Evolutionary conservation across 2,888 invertebrate genomes (phyloP), one percentile per base, ranked within the genome.

Genomic region (Heliothis peltigera): DNA sequence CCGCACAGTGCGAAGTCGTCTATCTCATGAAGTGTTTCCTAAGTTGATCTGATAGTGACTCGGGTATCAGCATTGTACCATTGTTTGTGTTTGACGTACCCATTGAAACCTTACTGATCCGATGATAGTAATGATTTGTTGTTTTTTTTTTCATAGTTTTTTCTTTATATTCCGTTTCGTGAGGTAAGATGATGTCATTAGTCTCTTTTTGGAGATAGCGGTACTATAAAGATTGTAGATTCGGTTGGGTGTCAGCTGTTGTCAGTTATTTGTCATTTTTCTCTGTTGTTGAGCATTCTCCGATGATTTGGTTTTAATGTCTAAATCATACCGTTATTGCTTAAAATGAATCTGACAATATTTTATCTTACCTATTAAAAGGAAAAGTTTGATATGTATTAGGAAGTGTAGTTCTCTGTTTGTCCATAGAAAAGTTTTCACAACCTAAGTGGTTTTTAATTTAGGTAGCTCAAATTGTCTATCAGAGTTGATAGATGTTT

Each of bases 21-120:
- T 75, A 75, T 78, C 84, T 76, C 69, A 70, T 79, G 80, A 79
- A 83, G 84, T 82, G 81, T 85, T 80, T 71, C 76, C 81, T 82
- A 86, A 84, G 81, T 83, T 85, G 85, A 86, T 85, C 86, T 86
- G 86, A 86, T 86, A 86, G 85, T 84, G 85, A 80, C 70, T 79
- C 66, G 72, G 81, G 81, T 81, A 80, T 76, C 80, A 75, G 80
- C 78, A 80, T 82, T 83, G 82, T 83, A 64, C 77, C 70, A 80
- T 80, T 84, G 82, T 84, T 77, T 67, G 81, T 77, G 67, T 82
- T 83, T 83, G 83, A 82, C 82, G 82, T 75, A 76, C 67, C 84
- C 73, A 82, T 81, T 79, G 80, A 82, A 82, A 83, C 74, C 71
- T 64, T 70, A 72, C 70, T 81, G 82, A 83, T 80, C 70, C 77